Evolutionary conservation across 1,140 invertebrate species (phyloP).

Genomic region (Nasonia giraulti): DNA sequence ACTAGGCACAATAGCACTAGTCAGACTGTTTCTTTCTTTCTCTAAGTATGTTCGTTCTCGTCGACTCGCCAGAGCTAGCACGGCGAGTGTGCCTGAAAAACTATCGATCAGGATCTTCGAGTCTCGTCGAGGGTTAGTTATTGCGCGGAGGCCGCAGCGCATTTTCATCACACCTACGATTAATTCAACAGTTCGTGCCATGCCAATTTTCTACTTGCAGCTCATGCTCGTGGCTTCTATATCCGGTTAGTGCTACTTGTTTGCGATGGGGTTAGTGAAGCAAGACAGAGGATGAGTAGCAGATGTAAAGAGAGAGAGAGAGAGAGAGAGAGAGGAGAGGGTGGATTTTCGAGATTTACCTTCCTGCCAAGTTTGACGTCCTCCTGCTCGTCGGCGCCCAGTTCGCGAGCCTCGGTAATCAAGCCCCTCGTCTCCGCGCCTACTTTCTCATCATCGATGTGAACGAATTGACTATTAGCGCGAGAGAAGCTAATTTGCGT

Average conservation of each 20-base stretch:
- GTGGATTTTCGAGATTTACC: not conserved
- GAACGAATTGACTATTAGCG: too few relatives aligned
- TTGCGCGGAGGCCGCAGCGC: not conserved
- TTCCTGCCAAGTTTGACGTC: not conserved
- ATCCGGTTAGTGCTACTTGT: not conserved
- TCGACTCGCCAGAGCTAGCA: not conserved
- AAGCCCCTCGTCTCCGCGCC: not conserved
- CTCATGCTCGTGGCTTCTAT: not conserved
- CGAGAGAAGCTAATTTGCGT: slow-evolving; percentile 45
- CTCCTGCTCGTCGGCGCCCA: not conserved
- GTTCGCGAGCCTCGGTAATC: not conserved
- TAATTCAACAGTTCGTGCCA: not conserved
- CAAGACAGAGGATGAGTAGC: not conserved
- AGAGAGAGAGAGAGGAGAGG: not conserved
- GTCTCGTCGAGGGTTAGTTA: not conserved
- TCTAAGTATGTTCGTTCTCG: not conserved
- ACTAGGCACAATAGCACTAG: too few relatives aligned
- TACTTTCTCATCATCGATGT: not conserved
- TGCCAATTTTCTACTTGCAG: not conserved
- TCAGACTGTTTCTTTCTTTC: not conserved
- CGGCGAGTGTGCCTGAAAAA: not conserved
- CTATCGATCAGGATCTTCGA: not conserved
- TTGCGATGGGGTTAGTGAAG: not conserved
- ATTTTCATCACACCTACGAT: not conserved
- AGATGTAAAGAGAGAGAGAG: not conserved